Percentiles rank a stretch among this genome's conserved stretches.
These are phyloP conservation scores for Psilopsiagon aurifrons DNA, from an alignment of 2,113 vertebrate genomes.

Conservation along the genomic window DNA sequence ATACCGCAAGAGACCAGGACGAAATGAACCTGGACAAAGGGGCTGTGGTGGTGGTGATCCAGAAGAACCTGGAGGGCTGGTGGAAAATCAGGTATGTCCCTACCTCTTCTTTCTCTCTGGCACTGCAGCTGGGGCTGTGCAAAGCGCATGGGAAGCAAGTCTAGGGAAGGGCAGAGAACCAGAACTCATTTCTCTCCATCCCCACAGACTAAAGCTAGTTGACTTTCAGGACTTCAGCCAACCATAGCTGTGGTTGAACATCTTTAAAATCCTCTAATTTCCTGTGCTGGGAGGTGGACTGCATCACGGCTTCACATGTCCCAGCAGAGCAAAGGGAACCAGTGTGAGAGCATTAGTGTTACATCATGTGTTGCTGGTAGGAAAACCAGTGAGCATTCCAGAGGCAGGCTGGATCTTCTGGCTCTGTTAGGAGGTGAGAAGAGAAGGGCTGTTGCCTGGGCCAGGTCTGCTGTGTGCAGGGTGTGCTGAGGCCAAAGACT, in stretches of 20 bases:
- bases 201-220: not conserved
- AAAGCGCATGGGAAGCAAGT: not conserved
- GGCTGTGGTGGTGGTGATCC: slow-evolving; percentile 91
- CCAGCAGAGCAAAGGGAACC: not conserved
- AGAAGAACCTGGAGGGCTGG: slow-evolving; percentile 99
- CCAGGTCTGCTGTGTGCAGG: not conserved
- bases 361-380: not conserved
- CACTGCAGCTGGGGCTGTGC: not conserved
- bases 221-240: not conserved
- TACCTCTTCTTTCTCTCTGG: not conserved
- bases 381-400: not conserved
- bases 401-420: not conserved
- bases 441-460: not conserved
- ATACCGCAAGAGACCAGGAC: slow-evolving; percentile 90
- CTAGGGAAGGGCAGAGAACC: not conserved
- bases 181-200: not conserved
- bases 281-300: not conserved
- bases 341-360: not conserved
- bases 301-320: not conserved
- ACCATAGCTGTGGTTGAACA: not conserved
- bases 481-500: not conserved
- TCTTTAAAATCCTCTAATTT: not conserved
- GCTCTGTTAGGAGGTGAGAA: not conserved
- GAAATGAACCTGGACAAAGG: slow-evolving; percentile 95
- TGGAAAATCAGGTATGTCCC: slow-evolving; percentile 94